Conservation (phyloP, 2,888 invertebrate genomes). For the Villa cingulata region DNA sequence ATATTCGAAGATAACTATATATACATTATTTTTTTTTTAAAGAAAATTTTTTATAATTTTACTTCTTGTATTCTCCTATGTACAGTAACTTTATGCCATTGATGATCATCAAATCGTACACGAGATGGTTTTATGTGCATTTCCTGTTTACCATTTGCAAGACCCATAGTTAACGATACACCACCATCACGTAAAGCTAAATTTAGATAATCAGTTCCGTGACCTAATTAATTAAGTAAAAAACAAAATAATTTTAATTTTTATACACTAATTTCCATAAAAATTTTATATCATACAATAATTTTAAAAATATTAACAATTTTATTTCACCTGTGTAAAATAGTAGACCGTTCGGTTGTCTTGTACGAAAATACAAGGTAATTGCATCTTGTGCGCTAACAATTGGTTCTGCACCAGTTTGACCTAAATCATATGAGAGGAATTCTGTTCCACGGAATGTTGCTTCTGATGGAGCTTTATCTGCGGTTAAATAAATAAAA, state of each 20-base stretch:
- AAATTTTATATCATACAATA: too few relatives aligned
- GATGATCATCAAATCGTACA: constrained; percentile 88
- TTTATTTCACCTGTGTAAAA: constrained; percentile 83
- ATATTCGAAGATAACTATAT: too few relatives aligned
- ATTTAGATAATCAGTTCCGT: constrained; percentile 79
- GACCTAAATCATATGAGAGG: constrained; percentile 78
- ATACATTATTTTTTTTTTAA: too few relatives aligned
- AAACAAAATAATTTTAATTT: too few relatives aligned
- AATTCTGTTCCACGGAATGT: constrained; percentile 87
- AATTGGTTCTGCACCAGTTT: constrained; percentile 74
- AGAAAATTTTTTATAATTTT: background rate
- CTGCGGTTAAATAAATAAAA: constrained; percentile 38
- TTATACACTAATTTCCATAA: too few relatives aligned
- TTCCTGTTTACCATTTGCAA: constrained; percentile 80
- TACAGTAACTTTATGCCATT: constrained; percentile 88
- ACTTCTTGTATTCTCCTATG: constrained; percentile 86
- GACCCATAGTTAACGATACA: constrained; percentile 74
- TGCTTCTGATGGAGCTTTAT: constrained; percentile 85
- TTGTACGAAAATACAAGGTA: constrained; percentile 81
- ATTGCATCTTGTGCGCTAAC: constrained; percentile 84
- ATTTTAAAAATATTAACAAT: too few relatives aligned
- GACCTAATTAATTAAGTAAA: constrained; percentile 41
- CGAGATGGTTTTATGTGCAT: constrained; percentile 78
- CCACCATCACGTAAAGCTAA: constrained; percentile 81
- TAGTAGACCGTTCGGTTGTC: constrained; percentile 77